phyloP scores from a whole-genome alignment of 2,113 vertebrate species.

The Miniopterus natalensis region DNA sequence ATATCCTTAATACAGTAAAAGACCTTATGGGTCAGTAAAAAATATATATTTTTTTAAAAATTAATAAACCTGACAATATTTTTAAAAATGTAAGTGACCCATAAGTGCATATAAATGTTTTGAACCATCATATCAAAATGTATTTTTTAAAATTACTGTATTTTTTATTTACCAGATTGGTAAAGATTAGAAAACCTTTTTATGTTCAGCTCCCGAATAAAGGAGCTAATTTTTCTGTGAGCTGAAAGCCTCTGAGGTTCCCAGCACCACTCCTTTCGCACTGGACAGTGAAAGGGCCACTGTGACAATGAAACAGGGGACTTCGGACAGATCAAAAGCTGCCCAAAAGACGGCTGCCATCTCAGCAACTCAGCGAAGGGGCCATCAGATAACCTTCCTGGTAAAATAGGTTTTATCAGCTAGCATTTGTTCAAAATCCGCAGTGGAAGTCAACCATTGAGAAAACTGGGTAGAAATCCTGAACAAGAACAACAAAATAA shows the following conservation, averaged over 20 bases:
- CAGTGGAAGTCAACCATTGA: neutral
- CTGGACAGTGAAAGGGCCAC: neutral
- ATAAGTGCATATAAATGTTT: neutral
- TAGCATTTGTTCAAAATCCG: neutral
- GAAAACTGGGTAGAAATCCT: neutral
- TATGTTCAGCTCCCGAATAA: neutral
- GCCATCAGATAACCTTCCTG: conserved; percentile 62
- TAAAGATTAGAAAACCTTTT: neutral
- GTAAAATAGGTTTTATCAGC: conserved; percentile 28
- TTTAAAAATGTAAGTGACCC: neutral
- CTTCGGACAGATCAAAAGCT: neutral
- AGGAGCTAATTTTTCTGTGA: neutral
- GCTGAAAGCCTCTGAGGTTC: neutral
- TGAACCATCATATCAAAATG: neutral
- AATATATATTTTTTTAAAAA: neutral
- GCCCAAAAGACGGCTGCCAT: neutral
- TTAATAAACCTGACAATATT: neutral
- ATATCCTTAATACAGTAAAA: neutral
- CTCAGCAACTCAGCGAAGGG: neutral
- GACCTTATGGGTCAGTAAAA: neutral
- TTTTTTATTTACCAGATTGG: neutral
- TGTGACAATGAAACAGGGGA: neutral
- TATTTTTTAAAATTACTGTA: neutral
- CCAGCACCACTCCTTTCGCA: neutral
- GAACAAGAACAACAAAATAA: neutral